Evolutionary conservation across 2,113 vertebrate genomes (phyloP).

Genomic region (Pipa parva): DNA sequence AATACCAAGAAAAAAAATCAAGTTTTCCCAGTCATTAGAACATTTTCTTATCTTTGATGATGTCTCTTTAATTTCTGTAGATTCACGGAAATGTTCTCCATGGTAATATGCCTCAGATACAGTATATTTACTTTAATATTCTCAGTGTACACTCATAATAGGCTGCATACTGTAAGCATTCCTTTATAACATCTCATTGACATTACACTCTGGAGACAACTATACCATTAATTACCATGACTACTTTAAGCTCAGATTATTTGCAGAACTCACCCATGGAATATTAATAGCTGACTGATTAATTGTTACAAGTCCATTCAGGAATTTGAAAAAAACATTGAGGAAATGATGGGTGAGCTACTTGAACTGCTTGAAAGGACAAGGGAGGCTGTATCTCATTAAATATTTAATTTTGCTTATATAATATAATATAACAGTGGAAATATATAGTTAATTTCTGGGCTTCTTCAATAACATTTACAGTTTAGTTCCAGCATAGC

Average conservation of each 20-base stretch:
- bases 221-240: conserved; percentile 19
- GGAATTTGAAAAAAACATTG: not conserved
- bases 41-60: too few relatives aligned
- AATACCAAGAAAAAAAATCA: too few relatives aligned
- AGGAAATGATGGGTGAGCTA: not conserved
- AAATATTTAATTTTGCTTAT: not conserved
- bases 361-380: conserved; percentile 10
- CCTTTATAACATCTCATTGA: conserved; percentile 19
- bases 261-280: not conserved
- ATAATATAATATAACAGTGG: too few relatives aligned
- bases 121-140: too few relatives aligned
- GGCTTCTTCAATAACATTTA: too few relatives aligned
- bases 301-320: not conserved
- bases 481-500: too few relatives aligned
- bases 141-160: not conserved
- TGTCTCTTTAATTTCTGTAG: too few relatives aligned
- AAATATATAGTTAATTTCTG: too few relatives aligned
- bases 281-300: conserved; percentile 13
- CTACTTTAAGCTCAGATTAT: conserved; percentile 23
- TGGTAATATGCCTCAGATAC: too few relatives aligned
- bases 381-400: not conserved
- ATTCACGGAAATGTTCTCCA: too few relatives aligned
- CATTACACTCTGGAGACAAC: conserved; percentile 17
- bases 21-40: too few relatives aligned
- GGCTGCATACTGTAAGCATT: not conserved